Percentiles rank a stretch among this genome's conserved stretches.
These are phyloP conservation scores for Percina caprodes DNA, from an alignment of 2,113 vertebrate genomes.

Conservation along the genomic window DNA sequence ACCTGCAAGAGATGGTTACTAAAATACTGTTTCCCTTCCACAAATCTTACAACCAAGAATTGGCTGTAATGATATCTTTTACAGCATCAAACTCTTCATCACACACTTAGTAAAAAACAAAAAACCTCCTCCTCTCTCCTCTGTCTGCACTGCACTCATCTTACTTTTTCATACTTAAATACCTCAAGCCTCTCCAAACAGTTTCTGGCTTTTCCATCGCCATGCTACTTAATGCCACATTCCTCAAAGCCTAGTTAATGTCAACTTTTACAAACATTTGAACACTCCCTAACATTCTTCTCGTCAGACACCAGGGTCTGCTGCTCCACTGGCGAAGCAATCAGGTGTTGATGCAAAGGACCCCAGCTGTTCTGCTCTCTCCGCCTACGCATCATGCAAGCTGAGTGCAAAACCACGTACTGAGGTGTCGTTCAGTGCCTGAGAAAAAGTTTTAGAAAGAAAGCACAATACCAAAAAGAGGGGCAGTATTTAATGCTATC, in stretches of 20 bases:
- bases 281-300: constrained; percentile 75
- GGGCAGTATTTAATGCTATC: not conserved
- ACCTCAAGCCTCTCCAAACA: constrained; percentile 20
- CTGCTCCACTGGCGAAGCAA: constrained; percentile 60
- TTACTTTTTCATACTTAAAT: constrained; percentile 26
- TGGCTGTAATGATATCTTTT: constrained; percentile 13
- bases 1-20: constrained; percentile 14
- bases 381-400: constrained; percentile 30
- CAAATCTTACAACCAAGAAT: constrained; percentile 9
- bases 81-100: constrained; percentile 35
- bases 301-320: constrained; percentile 56
- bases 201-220: constrained; percentile 57
- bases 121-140: not conserved
- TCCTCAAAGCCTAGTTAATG: constrained; percentile 66
- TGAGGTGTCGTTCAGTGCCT: constrained; percentile 16
- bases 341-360: constrained; percentile 71
- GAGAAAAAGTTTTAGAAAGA: constrained; percentile 5
- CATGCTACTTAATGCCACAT: constrained; percentile 58
- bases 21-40: constrained; percentile 1
- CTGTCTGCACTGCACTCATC: constrained; percentile 22
- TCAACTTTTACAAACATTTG: constrained; percentile 64
- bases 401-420: constrained; percentile 36
- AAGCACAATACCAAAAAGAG: not conserved
- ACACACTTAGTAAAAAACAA: constrained; percentile 34
- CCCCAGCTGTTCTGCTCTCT: constrained; percentile 48